Conservation (phyloP, 2,113 vertebrate genomes). For the Speoplatyrhinus poulsoni region DNA sequence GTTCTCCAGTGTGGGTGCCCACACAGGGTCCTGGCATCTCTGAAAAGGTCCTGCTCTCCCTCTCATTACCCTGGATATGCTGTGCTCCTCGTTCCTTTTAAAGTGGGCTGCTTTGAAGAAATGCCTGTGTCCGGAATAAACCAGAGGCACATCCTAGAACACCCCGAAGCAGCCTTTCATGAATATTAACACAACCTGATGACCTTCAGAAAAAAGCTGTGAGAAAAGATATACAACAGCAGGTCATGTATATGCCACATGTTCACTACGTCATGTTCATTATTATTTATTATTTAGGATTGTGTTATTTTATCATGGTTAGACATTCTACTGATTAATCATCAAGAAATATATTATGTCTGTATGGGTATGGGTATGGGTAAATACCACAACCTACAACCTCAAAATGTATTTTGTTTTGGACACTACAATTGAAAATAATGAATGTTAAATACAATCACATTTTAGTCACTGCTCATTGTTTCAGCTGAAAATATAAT, state of each 20-base stretch:
- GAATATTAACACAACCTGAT: constrained; percentile 9
- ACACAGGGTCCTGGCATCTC: neutral
- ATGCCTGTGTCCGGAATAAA: constrained; percentile 5
- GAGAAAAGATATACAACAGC: too few species aligned
- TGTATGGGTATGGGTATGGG: too few species aligned
- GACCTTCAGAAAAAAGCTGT: constrained; percentile 12
- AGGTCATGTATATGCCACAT: too few species aligned
- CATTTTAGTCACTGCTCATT: too few species aligned
- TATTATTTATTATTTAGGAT: neutral
- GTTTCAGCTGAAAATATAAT: too few species aligned
- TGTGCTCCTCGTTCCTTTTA: constrained; percentile 18
- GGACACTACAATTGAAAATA: too few species aligned
- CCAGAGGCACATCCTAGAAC: neutral
- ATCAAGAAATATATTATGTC: too few species aligned
- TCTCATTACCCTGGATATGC: constrained; percentile 28
- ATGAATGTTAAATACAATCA: too few species aligned
- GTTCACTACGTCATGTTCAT: too few species aligned
- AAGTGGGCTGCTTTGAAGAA: constrained; percentile 24
- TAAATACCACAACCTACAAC: too few species aligned
- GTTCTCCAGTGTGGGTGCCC: neutral
- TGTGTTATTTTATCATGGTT: neutral
- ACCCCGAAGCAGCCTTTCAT: neutral
- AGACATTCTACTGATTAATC: too few species aligned
- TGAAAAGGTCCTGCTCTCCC: constrained; percentile 26
- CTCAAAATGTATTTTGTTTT: too few species aligned